Base-by-base conservation (phyloP, 1,140 invertebrate genomes). In the Halictus rubicundus region DNA sequence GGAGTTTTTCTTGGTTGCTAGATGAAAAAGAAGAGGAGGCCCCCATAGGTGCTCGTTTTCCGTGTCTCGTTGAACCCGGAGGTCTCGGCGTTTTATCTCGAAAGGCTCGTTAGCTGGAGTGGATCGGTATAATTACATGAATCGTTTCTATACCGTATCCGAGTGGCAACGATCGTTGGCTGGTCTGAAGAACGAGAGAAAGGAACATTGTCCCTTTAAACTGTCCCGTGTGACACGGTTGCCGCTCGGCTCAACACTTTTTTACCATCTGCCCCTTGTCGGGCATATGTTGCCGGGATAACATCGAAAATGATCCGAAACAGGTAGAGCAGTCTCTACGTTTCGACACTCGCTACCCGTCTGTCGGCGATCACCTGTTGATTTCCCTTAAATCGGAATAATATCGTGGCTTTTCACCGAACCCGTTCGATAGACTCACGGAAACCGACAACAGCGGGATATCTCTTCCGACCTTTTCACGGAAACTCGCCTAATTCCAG, bases 281-380 rank as follows among this genome's bases (percentile, higher is more conserved):
- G 83, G 87, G 89, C 90, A 91, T 90, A 91, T 91, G 90, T 83
- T 80, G 80, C 42, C 60, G 76, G 84, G 85, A 87, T 87, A 87
- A 81, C 78, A 82, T 87, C 85, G 72, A 87, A 87, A 87, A 87
- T 84, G 82, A 87, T 87, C 78, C 63, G 69, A 81, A 78, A 86
- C 85, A 66, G 66, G 70, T 81, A 81, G 21, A 69, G 66, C 25
- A 73, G 73, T 80, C 64, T 66, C 69, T 78, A 77, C 70, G 60
- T 68, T 84, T 82, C 70, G 78, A 81, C 65, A 81, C 82, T 83
- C 89, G 90, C 88, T 89, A 75, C 69, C 90, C 89, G 91, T 89
- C 90, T 91, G 91, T 92, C 80, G 88, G 57, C 61, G 70, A 72
- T 92, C 91, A 91, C 89, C 91, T 91, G 90, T 88, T 88, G 85